These are phyloP conservation scores for Caenorhabditis panamensis DNA, from an alignment of 2,888 invertebrate genomes.

Conservation along the genomic window DNA sequence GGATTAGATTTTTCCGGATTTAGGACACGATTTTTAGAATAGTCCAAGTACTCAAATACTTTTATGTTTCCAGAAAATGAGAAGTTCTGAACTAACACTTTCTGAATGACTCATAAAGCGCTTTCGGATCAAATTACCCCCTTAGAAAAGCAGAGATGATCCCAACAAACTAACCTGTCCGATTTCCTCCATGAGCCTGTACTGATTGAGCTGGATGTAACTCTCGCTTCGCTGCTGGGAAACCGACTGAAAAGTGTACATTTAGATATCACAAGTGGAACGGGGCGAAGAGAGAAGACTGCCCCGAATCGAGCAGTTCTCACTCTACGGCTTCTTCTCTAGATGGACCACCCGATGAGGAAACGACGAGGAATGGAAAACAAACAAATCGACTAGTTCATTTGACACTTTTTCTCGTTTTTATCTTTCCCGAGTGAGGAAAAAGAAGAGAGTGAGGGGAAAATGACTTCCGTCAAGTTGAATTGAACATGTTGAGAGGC, in stretches of 20 bases:
- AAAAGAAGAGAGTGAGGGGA: conserved; percentile 8
- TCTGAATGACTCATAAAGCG: no score
- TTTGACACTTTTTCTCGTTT: conserved; percentile 1
- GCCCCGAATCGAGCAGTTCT: neutral
- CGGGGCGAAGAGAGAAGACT: neutral
- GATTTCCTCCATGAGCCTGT: conserved; percentile 80
- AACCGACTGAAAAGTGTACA: conserved; percentile 62
- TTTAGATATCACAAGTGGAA: conserved; percentile 3
- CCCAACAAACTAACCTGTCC: conserved; percentile 71
- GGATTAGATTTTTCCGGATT: no score
- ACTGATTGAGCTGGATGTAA: conserved; percentile 80
- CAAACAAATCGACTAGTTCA: conserved; percentile 10
- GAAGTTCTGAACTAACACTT: no score
- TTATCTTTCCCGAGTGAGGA: conserved; percentile 11
- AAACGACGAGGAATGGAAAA: conserved; percentile 3
- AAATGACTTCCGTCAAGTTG: conserved; percentile 27
- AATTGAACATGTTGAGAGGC: conserved; percentile 30
- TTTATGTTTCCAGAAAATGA: no score
- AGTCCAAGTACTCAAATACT: no score
- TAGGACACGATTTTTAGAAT: no score
- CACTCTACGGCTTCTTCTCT: conserved; percentile 32
- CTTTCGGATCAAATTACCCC: neutral
- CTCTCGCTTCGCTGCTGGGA: conserved; percentile 74
- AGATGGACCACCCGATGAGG: neutral
- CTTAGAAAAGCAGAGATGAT: neutral